Evolutionary conservation across 2,888 invertebrate species (phyloP).

Genomic region (Atherix ibis): DNA sequence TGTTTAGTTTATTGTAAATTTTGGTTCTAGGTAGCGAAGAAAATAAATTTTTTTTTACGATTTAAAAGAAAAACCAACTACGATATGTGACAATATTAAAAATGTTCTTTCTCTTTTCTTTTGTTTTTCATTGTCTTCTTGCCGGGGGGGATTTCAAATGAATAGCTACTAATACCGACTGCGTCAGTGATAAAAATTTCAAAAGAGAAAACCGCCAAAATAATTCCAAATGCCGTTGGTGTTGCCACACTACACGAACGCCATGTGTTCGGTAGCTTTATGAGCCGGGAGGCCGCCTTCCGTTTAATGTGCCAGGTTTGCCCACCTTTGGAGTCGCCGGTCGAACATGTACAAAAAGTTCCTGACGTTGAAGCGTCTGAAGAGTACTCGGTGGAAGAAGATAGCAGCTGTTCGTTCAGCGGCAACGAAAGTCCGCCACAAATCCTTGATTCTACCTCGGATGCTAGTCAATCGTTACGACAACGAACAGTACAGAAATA

Average conservation of each 20-base stretch:
- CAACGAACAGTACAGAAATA: constrained; percentile 13
- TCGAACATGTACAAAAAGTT: constrained; percentile 25
- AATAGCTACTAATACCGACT: constrained; percentile 76
- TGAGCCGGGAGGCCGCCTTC: constrained; percentile 77
- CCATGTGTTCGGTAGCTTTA: constrained; percentile 78
- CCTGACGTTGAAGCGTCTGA: constrained; percentile 27
- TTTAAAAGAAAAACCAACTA: no score
- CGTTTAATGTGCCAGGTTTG: constrained; percentile 76
- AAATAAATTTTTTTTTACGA: no score
- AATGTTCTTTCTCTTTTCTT: no score
- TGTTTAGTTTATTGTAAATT: no score
- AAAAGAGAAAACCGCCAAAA: constrained; percentile 83
- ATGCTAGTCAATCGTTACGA: constrained; percentile 18
- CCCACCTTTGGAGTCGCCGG: constrained; percentile 38
- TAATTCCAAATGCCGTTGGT: constrained; percentile 89
- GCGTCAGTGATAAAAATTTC: constrained; percentile 72
- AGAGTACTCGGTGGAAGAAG: constrained; percentile 35
- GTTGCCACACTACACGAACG: constrained; percentile 62
- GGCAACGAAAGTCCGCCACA: constrained; percentile 35
- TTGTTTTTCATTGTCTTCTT: no score
- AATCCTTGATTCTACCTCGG: constrained; percentile 12
- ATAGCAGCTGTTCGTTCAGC: constrained; percentile 38
- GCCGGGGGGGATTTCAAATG: no score
- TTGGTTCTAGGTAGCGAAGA: no score
- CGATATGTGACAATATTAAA: no score